A percentile compares a stretch with the other conserved stretches of the same genome.
Conservation (phyloP, 2,797 vertebrate genomes). For the Serranus cabrilla region DNA sequence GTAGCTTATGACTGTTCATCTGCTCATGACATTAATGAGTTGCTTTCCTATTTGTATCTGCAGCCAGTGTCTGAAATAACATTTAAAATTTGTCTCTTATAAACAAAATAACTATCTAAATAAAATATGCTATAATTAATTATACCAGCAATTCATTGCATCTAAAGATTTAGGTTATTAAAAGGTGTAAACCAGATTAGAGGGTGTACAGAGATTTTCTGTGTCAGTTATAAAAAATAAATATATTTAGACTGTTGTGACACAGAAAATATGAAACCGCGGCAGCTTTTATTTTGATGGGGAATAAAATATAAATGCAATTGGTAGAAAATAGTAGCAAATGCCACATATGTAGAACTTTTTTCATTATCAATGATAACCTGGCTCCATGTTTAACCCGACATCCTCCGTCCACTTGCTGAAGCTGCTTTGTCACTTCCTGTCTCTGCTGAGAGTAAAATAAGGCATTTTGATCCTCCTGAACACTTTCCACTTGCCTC, state of each 20-base stretch:
- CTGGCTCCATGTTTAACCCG: constrained; percentile 19
- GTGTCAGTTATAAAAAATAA: constrained; percentile 72
- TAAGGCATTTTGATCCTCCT: constrained; percentile 65
- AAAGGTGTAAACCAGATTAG: constrained; percentile 38
- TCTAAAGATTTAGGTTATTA: constrained; percentile 33
- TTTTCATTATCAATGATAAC: constrained; percentile 25
- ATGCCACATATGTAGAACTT: constrained; percentile 34
- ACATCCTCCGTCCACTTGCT: constrained; percentile 32
- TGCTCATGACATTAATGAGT: constrained; percentile 20
- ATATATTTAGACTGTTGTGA: constrained; percentile 60
- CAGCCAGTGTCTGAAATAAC: constrained; percentile 71
- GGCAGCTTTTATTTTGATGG: constrained; percentile 28
- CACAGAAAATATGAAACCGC: constrained; percentile 36
- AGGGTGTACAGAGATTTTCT: constrained; percentile 41
- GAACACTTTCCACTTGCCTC: constrained; percentile 73
- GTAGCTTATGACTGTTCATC: constrained; percentile 50
- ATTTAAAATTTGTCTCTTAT: constrained; percentile 65
- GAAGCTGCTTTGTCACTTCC: constrained; percentile 42
- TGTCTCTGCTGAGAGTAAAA: constrained; percentile 42
- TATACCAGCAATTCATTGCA: constrained; percentile 58
- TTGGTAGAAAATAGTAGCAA: constrained; percentile 58
- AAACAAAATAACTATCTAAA: constrained; percentile 71
- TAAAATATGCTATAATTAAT: constrained; percentile 69
- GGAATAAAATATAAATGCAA: constrained; percentile 30
- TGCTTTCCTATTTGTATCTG: constrained; percentile 45